Evolutionary conservation across 2,797 vertebrate species (phyloP).

Genomic region (Gymnopithys bicolor): DNA sequence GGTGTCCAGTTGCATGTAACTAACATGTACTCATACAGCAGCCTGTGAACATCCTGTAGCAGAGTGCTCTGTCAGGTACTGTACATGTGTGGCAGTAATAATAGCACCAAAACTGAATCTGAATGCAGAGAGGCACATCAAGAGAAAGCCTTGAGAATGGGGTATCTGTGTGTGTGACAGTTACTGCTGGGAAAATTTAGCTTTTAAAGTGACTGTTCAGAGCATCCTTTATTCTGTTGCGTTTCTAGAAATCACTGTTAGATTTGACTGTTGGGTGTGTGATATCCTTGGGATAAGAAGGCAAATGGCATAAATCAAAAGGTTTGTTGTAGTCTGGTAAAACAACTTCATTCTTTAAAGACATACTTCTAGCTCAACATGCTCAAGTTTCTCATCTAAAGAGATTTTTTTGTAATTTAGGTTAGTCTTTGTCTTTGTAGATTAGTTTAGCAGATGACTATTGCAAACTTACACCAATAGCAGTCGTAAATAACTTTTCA

Average conservation of each 20-base stretch:
- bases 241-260: not conserved
- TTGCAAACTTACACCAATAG: not conserved
- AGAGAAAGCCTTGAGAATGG: not conserved
- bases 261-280: not conserved
- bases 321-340: not conserved
- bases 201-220: not conserved
- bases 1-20: not conserved
- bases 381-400: not conserved
- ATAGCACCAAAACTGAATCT: not conserved
- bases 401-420: not conserved
- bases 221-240: not conserved
- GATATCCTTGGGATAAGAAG: not conserved
- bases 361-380: not conserved
- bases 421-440: not conserved
- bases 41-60: not conserved
- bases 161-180: not conserved
- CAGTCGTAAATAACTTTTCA: not conserved
- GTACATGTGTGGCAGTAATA: rapidly evolving
- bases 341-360: not conserved
- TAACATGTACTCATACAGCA: not conserved
- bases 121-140: not conserved
- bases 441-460: not conserved
- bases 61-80: not conserved
- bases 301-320: not conserved
- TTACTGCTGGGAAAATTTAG: not conserved